Percentiles rank a stretch among this genome's conserved stretches.
phyloP scores from a whole-genome alignment of 2,888 invertebrate species.

The Cabera pusaria region DNA sequence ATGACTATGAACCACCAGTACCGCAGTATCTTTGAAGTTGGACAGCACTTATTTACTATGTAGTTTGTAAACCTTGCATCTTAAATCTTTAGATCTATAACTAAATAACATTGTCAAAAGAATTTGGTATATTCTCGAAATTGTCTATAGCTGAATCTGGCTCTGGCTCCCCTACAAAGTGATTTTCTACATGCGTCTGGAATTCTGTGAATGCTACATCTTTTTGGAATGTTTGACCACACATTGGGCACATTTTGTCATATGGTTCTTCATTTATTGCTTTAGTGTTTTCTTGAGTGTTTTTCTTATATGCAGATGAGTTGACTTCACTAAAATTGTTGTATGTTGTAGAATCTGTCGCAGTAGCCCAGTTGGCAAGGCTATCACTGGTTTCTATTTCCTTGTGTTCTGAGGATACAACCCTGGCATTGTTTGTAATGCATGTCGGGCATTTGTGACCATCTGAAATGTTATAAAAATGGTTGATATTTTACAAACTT shows the following conservation, averaged over 20 bases:
- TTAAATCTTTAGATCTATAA: too few relatives aligned
- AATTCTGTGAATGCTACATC: conserved; percentile 85
- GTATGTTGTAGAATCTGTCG: conserved; percentile 66
- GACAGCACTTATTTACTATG: too few relatives aligned
- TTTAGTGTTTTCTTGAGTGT: conserved; percentile 44
- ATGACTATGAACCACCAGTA: too few relatives aligned
- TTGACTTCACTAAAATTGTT: conserved; percentile 62
- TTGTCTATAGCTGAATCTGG: conserved; percentile 78
- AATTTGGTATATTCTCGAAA: conserved; percentile 75
- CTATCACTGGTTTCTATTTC: conserved; percentile 78
- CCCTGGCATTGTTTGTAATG: conserved; percentile 53
- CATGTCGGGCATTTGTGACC: conserved; percentile 72
- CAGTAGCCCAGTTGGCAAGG: conserved; percentile 73
- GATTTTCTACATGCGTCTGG: conserved; percentile 89
- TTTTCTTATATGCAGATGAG: conserved; percentile 56
- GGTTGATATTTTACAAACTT: too few relatives aligned
- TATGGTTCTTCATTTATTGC: conserved; percentile 44
- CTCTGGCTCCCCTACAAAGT: conserved; percentile 86
- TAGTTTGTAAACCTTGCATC: too few relatives aligned
- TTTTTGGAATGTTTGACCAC: conserved; percentile 85
- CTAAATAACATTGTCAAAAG: conserved; percentile 63
- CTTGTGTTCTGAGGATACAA: conserved; percentile 63
- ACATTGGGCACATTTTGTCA: conserved; percentile 89
- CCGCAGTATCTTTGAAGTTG: too few relatives aligned
- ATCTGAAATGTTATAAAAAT: conserved; percentile 48